Evolutionary conservation across 1,140 invertebrate species (phyloP).

Genomic region (honey bee (Apis mellifera)): DNA sequence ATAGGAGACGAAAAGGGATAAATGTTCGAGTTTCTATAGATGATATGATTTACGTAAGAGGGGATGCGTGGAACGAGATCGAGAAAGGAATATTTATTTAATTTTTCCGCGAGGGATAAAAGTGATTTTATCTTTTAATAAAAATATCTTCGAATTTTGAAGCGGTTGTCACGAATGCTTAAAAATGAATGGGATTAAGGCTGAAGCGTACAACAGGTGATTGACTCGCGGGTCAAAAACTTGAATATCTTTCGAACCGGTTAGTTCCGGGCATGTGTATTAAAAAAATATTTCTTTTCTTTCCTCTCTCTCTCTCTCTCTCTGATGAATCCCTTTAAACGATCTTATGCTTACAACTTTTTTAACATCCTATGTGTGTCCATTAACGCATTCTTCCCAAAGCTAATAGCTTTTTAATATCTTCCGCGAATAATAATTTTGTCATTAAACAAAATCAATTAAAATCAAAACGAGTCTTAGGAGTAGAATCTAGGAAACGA

Average conservation of each 20-base stretch:
- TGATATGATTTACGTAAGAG: too few species aligned
- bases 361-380: not conserved
- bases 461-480: too few species aligned
- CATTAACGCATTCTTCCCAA: not conserved
- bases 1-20: too few species aligned
- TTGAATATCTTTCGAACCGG: constrained; percentile 28
- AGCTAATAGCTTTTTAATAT: constrained; percentile 2
- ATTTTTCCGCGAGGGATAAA: too few species aligned
- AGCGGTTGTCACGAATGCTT: not conserved
- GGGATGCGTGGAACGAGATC: too few species aligned
- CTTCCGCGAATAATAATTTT: not conserved
- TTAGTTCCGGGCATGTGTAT: constrained; percentile 18
- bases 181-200: not conserved
- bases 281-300: constrained; percentile 16
- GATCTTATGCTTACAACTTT: not conserved
- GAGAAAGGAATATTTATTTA: too few species aligned
- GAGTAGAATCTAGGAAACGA: too few species aligned
- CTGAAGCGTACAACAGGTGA: constrained; percentile 1
- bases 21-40: too few species aligned
- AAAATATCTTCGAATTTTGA: not conserved
- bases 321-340: not conserved
- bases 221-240: constrained; percentile 15
- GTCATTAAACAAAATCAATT: too few species aligned
- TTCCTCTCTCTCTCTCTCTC: too few species aligned
- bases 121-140: too few species aligned